These are phyloP conservation scores for Diplodus sargus DNA, from an alignment of 2,797 vertebrate species.

Conservation along the genomic window DNA sequence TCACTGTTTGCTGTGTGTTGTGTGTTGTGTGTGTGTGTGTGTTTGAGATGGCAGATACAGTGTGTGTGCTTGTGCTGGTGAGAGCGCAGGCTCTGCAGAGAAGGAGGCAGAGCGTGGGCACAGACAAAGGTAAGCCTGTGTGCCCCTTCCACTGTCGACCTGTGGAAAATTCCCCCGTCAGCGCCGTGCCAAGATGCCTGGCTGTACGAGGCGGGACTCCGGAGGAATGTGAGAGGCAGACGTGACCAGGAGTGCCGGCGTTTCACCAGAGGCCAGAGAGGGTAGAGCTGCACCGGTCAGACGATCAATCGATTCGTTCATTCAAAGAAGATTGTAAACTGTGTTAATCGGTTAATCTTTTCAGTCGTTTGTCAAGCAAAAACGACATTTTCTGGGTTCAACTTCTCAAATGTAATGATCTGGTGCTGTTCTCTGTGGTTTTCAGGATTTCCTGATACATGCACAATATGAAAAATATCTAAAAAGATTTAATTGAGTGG, in stretches of 20 bases:
- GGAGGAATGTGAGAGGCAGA: conserved; percentile 73
- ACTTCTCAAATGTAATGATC: too few species aligned
- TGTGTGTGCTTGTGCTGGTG: conserved; percentile 38
- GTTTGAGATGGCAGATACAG: conserved; percentile 46
- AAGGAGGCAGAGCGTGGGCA: conserved; percentile 58
- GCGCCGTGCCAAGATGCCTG: conserved; percentile 73
- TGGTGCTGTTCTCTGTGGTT: too few species aligned
- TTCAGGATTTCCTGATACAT: too few species aligned
- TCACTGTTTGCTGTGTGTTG: conserved; percentile 42
- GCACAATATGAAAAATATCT: too few species aligned
- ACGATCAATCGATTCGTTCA: too few species aligned
- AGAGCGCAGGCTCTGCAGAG: conserved; percentile 52
- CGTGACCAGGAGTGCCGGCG: conserved; percentile 61
- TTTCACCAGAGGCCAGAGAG: conserved; percentile 43
- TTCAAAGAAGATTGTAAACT: too few species aligned
- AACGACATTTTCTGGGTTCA: too few species aligned
- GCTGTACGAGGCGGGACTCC: conserved; percentile 51
- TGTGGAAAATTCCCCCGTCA: conserved; percentile 82
- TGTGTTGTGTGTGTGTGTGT: conserved; percentile 25
- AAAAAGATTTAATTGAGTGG: too few species aligned
- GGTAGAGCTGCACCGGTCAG: neutral
- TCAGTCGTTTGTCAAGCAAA: too few species aligned
- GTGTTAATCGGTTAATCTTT: too few species aligned
- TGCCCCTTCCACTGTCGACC: conserved; percentile 73
- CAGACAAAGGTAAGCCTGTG: conserved; percentile 84